phyloP scores from a whole-genome alignment of 2,797 vertebrate species.

The Lateolabrax maculatus region DNA sequence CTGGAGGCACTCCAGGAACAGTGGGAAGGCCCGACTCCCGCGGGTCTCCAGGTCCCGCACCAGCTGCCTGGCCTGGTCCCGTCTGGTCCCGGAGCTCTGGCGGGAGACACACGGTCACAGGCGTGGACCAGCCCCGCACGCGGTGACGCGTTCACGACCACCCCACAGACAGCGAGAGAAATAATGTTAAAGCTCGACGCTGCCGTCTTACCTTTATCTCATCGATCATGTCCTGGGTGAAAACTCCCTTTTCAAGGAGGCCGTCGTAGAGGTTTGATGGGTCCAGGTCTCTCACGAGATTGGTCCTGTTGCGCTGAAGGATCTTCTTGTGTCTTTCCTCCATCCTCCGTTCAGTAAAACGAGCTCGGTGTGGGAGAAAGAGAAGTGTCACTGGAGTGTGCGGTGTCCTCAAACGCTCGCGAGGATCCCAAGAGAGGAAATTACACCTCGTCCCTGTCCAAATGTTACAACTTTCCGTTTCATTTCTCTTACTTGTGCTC shows the following conservation, averaged over 20 bases:
- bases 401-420: no score
- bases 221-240: slow-evolving; percentile 92
- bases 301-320: slow-evolving; percentile 82
- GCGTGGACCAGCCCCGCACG: not conserved
- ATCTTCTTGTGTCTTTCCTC: slow-evolving; percentile 84
- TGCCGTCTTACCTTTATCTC: slow-evolving; percentile 88
- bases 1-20: slow-evolving; percentile 89
- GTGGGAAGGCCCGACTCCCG: slow-evolving; percentile 88
- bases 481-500: not conserved
- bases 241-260: slow-evolving; percentile 87
- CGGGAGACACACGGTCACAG: not conserved
- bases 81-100: slow-evolving; percentile 85
- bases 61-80: slow-evolving; percentile 90
- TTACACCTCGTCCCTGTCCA: not conserved
- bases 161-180: not conserved
- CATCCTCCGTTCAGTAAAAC: slow-evolving; percentile 79
- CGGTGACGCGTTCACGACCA: not conserved
- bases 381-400: no score
- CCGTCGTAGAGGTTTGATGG: slow-evolving; percentile 85
- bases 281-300: slow-evolving; percentile 84
- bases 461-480: not conserved
- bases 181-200: not conserved
- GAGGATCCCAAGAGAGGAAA: not conserved
- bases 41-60: slow-evolving; percentile 91
- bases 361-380: not conserved